phyloP scores from a whole-genome alignment of 2,888 invertebrate genomes.

The Cyclophora albipunctata region DNA sequence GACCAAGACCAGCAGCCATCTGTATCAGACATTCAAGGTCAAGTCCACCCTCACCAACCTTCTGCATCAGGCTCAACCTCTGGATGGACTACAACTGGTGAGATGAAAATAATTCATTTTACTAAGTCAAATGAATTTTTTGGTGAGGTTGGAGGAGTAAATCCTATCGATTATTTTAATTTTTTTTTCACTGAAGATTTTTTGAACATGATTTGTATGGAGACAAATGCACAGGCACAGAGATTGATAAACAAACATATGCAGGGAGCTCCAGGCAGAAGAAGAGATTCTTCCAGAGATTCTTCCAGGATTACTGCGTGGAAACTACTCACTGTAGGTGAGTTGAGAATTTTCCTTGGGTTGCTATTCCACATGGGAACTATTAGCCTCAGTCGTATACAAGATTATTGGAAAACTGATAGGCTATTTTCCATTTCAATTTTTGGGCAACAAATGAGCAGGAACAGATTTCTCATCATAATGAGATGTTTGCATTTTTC shows the following conservation, averaged over 20 bases:
- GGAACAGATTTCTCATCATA: slow-evolving; percentile 24
- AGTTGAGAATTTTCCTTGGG: slow-evolving; percentile 12
- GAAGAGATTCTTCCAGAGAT: no score
- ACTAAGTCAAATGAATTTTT: no score
- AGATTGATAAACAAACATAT: no score
- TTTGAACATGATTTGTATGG: slow-evolving; percentile 5
- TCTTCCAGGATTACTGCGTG: not conserved
- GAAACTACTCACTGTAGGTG: slow-evolving; percentile 6
- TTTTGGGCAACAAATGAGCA: slow-evolving; percentile 16
- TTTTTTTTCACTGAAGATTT: slow-evolving; percentile 6
- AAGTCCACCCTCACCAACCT: no score
- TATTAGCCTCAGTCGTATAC: slow-evolving; percentile 11
- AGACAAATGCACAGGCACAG: slow-evolving; percentile 5
- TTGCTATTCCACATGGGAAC: slow-evolving; percentile 23
- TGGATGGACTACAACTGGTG: no score
- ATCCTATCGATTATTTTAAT: slow-evolving; percentile 4
- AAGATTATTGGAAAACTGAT: slow-evolving; percentile 24
- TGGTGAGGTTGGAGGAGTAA: not conserved
- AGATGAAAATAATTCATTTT: no score
- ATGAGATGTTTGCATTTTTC: slow-evolving; percentile 20
- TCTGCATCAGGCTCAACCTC: no score
- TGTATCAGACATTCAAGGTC: no score
- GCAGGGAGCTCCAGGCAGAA: no score
- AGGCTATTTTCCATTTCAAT: slow-evolving; percentile 15
- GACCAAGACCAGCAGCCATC: no score